A percentile compares a stretch with the other conserved stretches of the same genome.
phyloP scores from a whole-genome alignment of 1,140 invertebrate species.

The Drosophila melanica region DNA sequence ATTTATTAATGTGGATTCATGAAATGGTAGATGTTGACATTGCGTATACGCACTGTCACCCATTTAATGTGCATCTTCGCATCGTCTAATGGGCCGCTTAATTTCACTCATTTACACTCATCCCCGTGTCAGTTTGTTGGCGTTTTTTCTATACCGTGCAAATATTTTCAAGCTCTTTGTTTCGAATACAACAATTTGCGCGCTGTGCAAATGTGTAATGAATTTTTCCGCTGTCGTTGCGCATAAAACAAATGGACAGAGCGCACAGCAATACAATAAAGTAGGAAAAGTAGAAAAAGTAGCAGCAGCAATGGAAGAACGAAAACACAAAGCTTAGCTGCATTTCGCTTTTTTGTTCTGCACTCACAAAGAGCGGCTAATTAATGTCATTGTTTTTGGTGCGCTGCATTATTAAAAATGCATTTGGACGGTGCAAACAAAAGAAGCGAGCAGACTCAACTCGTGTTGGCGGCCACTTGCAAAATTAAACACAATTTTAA shows the following conservation, averaged over 20 bases:
- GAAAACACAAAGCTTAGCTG: conserved; percentile 45
- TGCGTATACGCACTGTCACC: conserved; percentile 16
- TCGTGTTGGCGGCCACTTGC: conserved; percentile 24
- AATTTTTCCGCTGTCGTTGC: conserved; percentile 76
- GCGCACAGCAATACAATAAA: conserved; percentile 47
- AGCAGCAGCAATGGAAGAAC: conserved; percentile 12
- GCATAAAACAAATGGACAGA: conserved; percentile 72
- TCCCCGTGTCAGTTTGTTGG: conserved; percentile 11
- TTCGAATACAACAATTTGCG: conserved; percentile 67
- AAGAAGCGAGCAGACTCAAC: background rate
- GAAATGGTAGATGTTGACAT: background rate
- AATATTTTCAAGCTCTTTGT: conserved; percentile 70
- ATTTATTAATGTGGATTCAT: no score
- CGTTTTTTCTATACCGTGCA: conserved; percentile 53
- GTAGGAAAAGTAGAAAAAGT: background rate
- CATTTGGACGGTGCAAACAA: conserved; percentile 40
- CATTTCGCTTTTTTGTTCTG: conserved; percentile 70
- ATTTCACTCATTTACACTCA: conserved; percentile 22
- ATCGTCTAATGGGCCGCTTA: conserved; percentile 26
- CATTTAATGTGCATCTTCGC: background rate
- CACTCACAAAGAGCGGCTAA: conserved; percentile 71
- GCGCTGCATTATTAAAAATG: conserved; percentile 73
- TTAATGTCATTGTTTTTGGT: conserved; percentile 80
- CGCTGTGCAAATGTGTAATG: conserved; percentile 75
- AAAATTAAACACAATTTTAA: conserved; percentile 19